A percentile compares a stretch with the other conserved stretches of the same genome.
Conservation (phyloP, 53 echinoderm and acorn worm species). For the Henricia sp. region DNA sequence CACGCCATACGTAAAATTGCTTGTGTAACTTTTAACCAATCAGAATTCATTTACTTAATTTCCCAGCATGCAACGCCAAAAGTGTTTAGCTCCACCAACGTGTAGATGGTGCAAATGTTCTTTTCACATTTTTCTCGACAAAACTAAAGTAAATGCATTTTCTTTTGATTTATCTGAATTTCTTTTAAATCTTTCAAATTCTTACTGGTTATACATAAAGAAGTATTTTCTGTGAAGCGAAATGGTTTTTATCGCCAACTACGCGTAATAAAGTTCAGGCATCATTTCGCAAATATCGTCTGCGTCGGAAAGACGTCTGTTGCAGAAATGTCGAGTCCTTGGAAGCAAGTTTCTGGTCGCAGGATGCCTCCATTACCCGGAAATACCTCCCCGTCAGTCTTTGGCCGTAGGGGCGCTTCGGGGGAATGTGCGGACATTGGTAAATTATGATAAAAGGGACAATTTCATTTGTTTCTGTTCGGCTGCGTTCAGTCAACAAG, state of each 20-base stretch:
- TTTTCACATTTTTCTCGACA: neutral
- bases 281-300: neutral
- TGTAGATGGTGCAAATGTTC: constrained; percentile 21
- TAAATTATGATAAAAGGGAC: neutral
- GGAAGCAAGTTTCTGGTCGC: constrained; percentile 90
- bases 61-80: constrained; percentile 40
- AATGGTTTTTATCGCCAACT: constrained; percentile 11
- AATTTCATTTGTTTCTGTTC: neutral
- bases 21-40: constrained; percentile 45
- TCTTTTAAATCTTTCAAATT: neutral
- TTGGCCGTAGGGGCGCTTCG: constrained; percentile 48
- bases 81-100: neutral
- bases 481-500: neutral
- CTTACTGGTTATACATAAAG: neutral
- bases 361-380: constrained; percentile 93
- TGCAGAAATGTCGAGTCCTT: constrained; percentile 87
- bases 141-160: neutral
- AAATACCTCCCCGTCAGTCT: constrained; percentile 77
- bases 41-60: neutral
- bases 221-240: neutral
- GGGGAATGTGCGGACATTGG: constrained; percentile 51
- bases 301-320: neutral
- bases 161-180: neutral
- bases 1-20: no score
- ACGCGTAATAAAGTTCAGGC: neutral